Percentiles rank a stretch among this genome's conserved stretches.
phyloP scores from a whole-genome alignment of 2,888 invertebrate species.

The Nomada hirtipes region DNA sequence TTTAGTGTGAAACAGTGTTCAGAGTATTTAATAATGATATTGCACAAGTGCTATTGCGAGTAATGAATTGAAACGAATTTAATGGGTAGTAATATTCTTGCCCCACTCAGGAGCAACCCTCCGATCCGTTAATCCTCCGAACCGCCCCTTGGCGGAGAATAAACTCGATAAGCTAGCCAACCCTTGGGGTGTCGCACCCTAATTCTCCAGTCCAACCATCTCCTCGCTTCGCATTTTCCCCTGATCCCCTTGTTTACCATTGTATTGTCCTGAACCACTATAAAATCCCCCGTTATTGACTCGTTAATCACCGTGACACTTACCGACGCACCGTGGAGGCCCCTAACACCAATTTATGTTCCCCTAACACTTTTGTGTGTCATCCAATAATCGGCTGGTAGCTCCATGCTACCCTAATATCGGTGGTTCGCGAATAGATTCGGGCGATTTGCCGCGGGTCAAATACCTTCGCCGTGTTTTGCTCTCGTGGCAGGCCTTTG shows the following conservation, averaged over 20 bases:
- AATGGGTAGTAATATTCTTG: conserved; percentile 6
- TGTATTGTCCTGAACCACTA: conserved; percentile 79
- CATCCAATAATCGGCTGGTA: conserved; percentile 80
- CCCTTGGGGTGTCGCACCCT: conserved; percentile 75
- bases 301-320: neutral
- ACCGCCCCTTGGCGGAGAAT: conserved; percentile 77
- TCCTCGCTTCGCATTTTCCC: conserved; percentile 74
- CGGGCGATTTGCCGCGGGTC: conserved; percentile 71
- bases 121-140: conserved; percentile 72
- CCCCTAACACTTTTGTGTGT: conserved; percentile 83
- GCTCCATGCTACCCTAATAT: conserved; percentile 79
- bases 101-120: conserved; percentile 47
- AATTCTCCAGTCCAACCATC: conserved; percentile 72
- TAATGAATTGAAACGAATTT: too few species aligned
- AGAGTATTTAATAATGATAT: too few species aligned
- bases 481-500: neutral
- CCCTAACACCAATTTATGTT: conserved; percentile 77
- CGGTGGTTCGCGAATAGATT: conserved; percentile 73
- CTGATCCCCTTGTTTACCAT: conserved; percentile 83
- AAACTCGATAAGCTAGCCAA: conserved; percentile 63
- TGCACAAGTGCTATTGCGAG: too few species aligned
- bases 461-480: conserved; percentile 6
- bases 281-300: neutral
- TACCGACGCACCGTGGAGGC: neutral
- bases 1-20: too few species aligned